phyloP scores from a whole-genome alignment of 2,113 vertebrate species.

The Egretta garzetta region DNA sequence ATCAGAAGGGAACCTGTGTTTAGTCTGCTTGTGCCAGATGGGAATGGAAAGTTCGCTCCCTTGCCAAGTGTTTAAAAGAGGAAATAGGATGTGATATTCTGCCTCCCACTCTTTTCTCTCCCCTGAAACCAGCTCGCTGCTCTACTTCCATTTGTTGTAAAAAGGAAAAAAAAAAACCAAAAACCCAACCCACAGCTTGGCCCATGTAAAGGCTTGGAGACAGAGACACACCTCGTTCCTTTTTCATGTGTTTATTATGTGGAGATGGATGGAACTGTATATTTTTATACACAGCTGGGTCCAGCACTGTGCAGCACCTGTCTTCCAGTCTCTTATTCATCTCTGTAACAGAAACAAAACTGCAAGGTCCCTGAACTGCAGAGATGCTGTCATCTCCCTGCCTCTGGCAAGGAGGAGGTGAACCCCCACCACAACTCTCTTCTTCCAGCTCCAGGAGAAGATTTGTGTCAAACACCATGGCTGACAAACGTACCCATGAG shows the following conservation, averaged over 20 bases:
- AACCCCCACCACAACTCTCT: neutral
- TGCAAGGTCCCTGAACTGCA: neutral
- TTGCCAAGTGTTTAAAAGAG: constrained; percentile 69
- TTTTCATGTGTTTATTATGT: constrained; percentile 37
- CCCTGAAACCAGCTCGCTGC: constrained; percentile 26
- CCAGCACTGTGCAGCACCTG: neutral
- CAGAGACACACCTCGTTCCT: constrained; percentile 7
- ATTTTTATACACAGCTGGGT: constrained; percentile 16
- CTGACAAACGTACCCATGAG: neutral
- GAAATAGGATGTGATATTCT: constrained; percentile 69
- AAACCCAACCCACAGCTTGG: neutral
- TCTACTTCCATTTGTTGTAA: constrained; percentile 54
- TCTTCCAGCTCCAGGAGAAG: neutral
- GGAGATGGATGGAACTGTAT: neutral
- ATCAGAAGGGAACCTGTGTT: constrained; percentile 42
- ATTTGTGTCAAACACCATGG: neutral
- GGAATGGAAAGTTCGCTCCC: constrained; percentile 57
- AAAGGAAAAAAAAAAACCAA: neutral
- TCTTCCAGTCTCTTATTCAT: neutral
- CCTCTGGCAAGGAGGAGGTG: neutral
- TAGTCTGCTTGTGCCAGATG: constrained; percentile 49
- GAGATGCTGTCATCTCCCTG: neutral
- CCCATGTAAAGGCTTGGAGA: constrained; percentile 4
- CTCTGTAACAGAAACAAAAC: neutral
- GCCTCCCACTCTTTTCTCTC: constrained; percentile 61